These are phyloP conservation scores for Artibeus lituratus DNA, from an alignment of 2,797 vertebrate species.

Conservation along the genomic window DNA sequence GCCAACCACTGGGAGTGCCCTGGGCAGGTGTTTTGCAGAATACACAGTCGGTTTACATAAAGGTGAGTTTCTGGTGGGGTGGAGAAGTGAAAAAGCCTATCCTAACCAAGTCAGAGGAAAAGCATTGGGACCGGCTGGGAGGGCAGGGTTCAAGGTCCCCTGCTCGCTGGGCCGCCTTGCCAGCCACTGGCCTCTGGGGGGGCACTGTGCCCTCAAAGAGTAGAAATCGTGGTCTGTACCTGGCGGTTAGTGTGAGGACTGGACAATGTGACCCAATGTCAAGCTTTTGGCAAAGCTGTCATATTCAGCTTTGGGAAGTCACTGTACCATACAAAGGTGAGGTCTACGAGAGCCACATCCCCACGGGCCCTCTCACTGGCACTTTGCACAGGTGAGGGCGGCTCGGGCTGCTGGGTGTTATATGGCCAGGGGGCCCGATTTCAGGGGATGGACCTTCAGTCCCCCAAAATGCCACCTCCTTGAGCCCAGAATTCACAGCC, in stretches of 20 bases:
- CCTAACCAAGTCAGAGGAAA: neutral
- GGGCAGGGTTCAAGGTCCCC: neutral
- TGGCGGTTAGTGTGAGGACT: neutral
- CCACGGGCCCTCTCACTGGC: too few species aligned
- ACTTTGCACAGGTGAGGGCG: neutral
- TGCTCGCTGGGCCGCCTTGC: neutral
- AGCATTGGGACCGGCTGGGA: too few species aligned
- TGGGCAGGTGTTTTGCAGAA: constrained; percentile 70
- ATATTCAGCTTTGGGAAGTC: neutral
- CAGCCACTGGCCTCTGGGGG: accelerated
- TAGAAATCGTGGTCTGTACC: accelerated
- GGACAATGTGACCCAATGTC: neutral
- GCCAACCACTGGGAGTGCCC: constrained; percentile 80
- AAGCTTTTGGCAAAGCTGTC: neutral
- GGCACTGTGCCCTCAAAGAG: neutral
- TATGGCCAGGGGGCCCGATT: neutral
- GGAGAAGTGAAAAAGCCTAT: constrained; percentile 24
- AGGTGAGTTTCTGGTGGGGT: constrained; percentile 54
- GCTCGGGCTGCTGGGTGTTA: accelerated
- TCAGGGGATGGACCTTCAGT: neutral
- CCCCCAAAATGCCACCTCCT: neutral
- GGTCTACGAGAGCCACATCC: neutral
- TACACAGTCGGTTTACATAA: constrained; percentile 58
- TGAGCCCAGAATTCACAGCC: neutral
- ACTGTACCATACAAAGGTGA: neutral